A percentile compares a stretch with the other conserved stretches of the same genome.
These are phyloP conservation scores for Bombyx mandarina DNA, from an alignment of 1,140 invertebrate species.

Conservation along the genomic window DNA sequence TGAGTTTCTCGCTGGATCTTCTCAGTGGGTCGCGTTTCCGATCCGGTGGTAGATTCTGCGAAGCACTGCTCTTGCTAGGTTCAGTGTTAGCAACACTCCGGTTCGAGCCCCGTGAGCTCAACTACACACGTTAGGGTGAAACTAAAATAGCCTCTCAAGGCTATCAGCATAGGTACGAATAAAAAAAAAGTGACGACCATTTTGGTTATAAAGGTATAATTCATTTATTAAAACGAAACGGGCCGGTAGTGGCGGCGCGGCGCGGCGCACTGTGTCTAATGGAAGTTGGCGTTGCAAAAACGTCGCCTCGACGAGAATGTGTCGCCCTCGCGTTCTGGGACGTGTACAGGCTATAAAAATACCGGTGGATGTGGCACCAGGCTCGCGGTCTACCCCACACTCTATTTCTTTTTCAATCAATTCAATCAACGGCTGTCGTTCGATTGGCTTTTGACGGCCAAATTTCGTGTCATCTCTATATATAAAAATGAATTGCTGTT, in stretches of 20 bases:
- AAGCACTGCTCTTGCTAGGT: no score
- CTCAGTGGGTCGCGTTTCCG: no score
- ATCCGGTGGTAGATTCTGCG: no score
- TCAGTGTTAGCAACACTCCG: no score
- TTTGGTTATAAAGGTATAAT: slow-evolving; percentile 58
- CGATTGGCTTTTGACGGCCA: slow-evolving; percentile 41
- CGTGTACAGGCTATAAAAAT: slow-evolving; percentile 64
- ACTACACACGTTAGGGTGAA: no score
- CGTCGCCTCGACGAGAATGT: slow-evolving; percentile 55
- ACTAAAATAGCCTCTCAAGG: no score
- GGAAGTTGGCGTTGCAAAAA: slow-evolving; percentile 60
- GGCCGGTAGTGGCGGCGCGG: slow-evolving; percentile 25
- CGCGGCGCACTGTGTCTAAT: slow-evolving; percentile 51
- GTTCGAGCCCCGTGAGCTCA: no score
- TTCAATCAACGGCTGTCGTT: slow-evolving; percentile 51
- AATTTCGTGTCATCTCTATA: slow-evolving; percentile 8
- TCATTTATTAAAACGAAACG: slow-evolving; percentile 61
- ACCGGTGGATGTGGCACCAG: slow-evolving; percentile 31
- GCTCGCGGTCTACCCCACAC: slow-evolving; percentile 30
- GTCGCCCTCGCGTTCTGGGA: slow-evolving; percentile 54
- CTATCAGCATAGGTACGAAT: no score
- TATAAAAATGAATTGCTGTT: no score
- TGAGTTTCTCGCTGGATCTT: no score
- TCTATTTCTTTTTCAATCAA: slow-evolving; percentile 62
- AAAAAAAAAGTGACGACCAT: slow-evolving; percentile 34